A percentile compares a stretch with the other conserved stretches of the same genome.
phyloP scores from a whole-genome alignment of 2,797 vertebrate species.

The Argentina silus region DNA sequence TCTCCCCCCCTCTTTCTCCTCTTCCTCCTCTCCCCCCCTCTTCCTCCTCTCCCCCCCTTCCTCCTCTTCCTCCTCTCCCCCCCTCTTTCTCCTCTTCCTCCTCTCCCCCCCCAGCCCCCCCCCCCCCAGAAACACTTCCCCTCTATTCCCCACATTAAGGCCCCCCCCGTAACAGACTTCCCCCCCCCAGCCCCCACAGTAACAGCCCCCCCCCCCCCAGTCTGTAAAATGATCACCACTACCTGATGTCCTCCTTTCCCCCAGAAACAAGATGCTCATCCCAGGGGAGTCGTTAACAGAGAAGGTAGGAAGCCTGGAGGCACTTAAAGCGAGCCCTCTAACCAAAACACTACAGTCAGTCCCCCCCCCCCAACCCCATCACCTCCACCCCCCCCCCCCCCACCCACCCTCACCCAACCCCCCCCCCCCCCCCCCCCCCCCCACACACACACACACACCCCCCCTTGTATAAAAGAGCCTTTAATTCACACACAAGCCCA shows the following conservation, averaged over 20 bases:
- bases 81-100: no score
- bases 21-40: no score
- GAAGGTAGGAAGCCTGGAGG: conserved; percentile 60
- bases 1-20: conserved; percentile 28
- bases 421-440: background rate
- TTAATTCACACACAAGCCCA: conserved; percentile 2
- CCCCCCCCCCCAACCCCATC: no score
- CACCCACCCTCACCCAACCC: background rate
- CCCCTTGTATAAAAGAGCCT: background rate
- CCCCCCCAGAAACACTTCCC: conserved; percentile 72
- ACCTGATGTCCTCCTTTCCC: conserved; percentile 57
- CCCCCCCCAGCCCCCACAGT: no score
- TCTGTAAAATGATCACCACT: conserved; percentile 72
- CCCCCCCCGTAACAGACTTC: no score
- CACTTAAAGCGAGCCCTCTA: conserved; percentile 46
- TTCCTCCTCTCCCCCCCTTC: no score
- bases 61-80: no score
- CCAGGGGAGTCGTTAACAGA: conserved; percentile 69
- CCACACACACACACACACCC: no score
- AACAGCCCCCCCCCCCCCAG: conserved; percentile 62
- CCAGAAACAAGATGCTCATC: conserved; percentile 77
- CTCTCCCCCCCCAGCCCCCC: conserved; percentile 71
- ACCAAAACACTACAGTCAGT: conserved; percentile 42
- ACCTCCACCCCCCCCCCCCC: background rate
- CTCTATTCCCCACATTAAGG: no score